Evolutionary conservation across 2,113 vertebrate genomes (phyloP), one percentile per base, ranked within the genome.

Genomic region (Phyllopteryx taeniolatus): DNA sequence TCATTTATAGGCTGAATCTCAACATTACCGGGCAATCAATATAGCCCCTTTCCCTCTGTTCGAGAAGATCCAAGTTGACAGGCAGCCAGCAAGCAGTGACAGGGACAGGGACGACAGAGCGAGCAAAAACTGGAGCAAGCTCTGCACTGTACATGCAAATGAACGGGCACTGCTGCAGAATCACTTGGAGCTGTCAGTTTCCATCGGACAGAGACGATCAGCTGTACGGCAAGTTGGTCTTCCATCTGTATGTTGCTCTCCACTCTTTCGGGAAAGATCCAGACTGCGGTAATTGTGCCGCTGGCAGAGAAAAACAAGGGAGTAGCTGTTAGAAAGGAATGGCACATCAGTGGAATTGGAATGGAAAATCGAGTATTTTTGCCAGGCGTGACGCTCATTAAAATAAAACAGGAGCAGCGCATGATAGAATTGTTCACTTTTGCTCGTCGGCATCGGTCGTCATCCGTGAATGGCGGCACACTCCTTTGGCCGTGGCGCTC

Each of bases 81-180:
- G 77, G 83, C 82, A 79, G 76, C 79, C 82, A 83, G 72, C 76
- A 76, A 69, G 67, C 64, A 57, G 74, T 19, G 78, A 82, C 62
- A 78, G 75, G 61, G 46, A 70, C 64, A 76, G 73, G 61, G 46
- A 68, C 27, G 46, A 68, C 27, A 65, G 67, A 60, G 71, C 73
- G 68, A 64, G 27, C 46, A 72, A 31, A 49, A 67, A 81, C 39
- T 19, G 70, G 44, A 86, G 54, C 56, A 44, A 79, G 83, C 90
- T 90, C 84, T 82, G 90, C 90, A 91, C 87, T 90, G 82, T 87
- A 88, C 83, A 90, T 87, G 86, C 87, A 91, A 91, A 87, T 87
- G 71, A 82, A 88, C 83, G 72, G 63, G 60, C 80, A 49, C 63
- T 57, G 5, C 70, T 68, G 49, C 83, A 73, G 87, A 90, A 88